A percentile compares a stretch with the other conserved stretches of the same genome.
These are phyloP conservation scores for Muscidifurax raptorellus DNA, from an alignment of 1,140 invertebrate species.

Conservation along the genomic window DNA sequence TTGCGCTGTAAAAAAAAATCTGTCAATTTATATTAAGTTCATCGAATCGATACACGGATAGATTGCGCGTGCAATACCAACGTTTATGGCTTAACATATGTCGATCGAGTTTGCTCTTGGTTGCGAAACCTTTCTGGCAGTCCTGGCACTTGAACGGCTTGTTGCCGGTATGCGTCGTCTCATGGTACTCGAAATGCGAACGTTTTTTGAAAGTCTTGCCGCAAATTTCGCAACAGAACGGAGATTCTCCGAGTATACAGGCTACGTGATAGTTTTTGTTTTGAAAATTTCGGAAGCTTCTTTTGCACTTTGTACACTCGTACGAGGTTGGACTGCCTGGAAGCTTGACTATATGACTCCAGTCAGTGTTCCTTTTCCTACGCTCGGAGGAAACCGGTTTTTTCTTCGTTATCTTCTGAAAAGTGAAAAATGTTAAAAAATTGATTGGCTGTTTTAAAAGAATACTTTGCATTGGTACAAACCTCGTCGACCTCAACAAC, in stretches of 20 bases:
- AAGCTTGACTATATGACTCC: conserved; percentile 66
- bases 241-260: conserved; percentile 67
- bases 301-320: conserved; percentile 65
- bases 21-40: neutral
- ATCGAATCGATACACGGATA: neutral
- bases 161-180: conserved; percentile 86
- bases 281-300: conserved; percentile 59
- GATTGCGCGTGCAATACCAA: conserved; percentile 57
- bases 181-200: conserved; percentile 73
- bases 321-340: conserved; percentile 63
- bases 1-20: conserved; percentile 61
- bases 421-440: neutral
- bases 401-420: neutral
- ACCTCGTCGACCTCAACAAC: neutral
- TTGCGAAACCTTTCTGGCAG: conserved; percentile 77
- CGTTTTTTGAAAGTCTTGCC: conserved; percentile 68
- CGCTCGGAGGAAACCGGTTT: neutral
- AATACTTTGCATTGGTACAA: neutral
- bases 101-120: conserved; percentile 81
- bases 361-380: conserved; percentile 57
- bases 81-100: conserved; percentile 81
- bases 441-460: neutral
- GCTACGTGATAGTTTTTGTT: conserved; percentile 70
- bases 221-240: conserved; percentile 69
- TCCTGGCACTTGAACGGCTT: conserved; percentile 86